Evolutionary conservation across 2,888 invertebrate genomes (phyloP), one percentile per base, ranked within the genome.

Genomic region (Terebella lapidaria): DNA sequence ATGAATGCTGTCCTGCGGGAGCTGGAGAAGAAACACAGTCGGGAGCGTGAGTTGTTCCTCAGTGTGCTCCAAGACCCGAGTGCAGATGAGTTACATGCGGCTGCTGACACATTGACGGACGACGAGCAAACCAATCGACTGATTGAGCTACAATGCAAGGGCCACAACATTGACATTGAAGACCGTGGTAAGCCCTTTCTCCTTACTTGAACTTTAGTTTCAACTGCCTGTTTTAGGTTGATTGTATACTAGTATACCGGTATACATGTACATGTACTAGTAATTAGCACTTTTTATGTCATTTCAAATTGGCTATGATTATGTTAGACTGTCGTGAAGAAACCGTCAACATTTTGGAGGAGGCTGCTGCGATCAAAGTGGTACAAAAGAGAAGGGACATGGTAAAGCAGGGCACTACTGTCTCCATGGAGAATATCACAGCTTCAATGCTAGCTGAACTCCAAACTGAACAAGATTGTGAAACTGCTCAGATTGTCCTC

Each of bases 111-210:
- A 15, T 75, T 78, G 70, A 66, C 71, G 1, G 70, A 68, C n/a
- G 78, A 78, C 35, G 78, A 80, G 27, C 72, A 73, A 64, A 72
- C 75, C 51, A 69, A 71, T 51, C 73, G 80, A 47, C 73, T 82
- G 64, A 73, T 76, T 22, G 78, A 80, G 59, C 70, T 77, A 22
- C 65, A 69, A 47, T 65, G 60, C 27, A 77, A 75, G 62, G 59
- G 69, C 18, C 61, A 67, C 24, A 64, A 65, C 42, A 67, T 76
- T 4, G 67, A 73, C 61, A 65, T 76, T 22, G 65, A 70, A 24
- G 58, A 67, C 27, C 55, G 62, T 60, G 71, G 75, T 74, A 52
- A 27, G 56, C 42, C 18, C 24, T 2, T 28, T 1, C n/a, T 52
- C 20, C 22, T 30, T 55, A 22, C 20, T 27, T 55, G 4, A n/a